Conservation (phyloP, 2,888 invertebrate species). For the Cantharis lateralis region DNA sequence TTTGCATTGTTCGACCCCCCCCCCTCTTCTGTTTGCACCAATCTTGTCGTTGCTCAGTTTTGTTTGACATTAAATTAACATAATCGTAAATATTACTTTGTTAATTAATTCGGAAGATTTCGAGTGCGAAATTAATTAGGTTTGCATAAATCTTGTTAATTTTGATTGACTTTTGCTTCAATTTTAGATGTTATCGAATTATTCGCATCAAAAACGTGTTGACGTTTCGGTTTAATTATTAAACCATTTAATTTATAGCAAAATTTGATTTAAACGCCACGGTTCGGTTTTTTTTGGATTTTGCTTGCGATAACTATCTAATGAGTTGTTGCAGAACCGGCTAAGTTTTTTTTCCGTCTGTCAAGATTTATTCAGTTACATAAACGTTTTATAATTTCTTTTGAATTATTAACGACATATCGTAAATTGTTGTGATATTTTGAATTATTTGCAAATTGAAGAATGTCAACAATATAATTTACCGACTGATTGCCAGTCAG, state of each 20-base stretch:
- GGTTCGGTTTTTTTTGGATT: neutral
- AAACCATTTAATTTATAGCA: neutral
- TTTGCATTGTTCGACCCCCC: too few relatives aligned
- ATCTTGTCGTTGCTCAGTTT: neutral
- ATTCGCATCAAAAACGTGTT: neutral
- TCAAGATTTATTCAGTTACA: neutral
- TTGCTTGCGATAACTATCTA: neutral
- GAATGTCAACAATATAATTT: neutral
- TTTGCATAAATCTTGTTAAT: neutral
- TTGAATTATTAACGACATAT: constrained; percentile 3
- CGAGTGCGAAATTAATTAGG: neutral
- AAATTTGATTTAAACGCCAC: neutral
- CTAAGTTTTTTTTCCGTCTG: neutral
- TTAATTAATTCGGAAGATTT: neutral
- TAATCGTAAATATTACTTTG: neutral
- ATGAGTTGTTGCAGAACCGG: neutral
- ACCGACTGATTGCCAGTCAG: too few relatives aligned
- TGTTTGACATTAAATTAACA: neutral
- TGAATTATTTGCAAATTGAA: neutral
- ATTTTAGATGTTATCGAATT: neutral
- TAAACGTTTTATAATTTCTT: constrained; percentile 1
- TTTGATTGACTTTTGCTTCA: neutral
- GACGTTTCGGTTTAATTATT: neutral
- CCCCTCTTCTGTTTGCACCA: too few relatives aligned
- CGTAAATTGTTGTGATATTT: constrained; percentile 2